Evolutionary conservation across 2,888 invertebrate genomes (phyloP).

Genomic region (Gasteruption jaculator): DNA sequence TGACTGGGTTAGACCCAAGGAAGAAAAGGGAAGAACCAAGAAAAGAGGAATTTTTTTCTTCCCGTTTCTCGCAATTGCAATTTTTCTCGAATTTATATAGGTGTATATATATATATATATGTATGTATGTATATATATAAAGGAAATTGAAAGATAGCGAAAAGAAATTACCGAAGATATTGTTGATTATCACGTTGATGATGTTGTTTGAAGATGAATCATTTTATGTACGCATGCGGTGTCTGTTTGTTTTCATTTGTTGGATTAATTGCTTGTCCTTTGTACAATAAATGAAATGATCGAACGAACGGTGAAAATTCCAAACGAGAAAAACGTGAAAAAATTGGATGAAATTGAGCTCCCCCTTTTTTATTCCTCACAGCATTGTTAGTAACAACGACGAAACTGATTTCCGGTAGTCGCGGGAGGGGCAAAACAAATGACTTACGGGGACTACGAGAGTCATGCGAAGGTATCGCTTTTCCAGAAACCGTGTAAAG

Average conservation of each 20-base stretch:
- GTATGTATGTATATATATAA: neutral
- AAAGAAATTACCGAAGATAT: too few species aligned
- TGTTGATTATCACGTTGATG: too few species aligned
- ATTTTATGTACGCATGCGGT: neutral
- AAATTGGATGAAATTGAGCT: slow-evolving; percentile 28
- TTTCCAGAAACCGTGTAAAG: too few species aligned
- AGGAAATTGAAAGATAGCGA: neutral
- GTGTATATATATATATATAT: neutral
- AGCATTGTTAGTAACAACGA: slow-evolving; percentile 32
- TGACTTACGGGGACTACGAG: too few species aligned
- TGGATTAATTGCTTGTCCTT: neutral
- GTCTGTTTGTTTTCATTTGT: neutral
- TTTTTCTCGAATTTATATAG: too few species aligned
- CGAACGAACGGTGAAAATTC: slow-evolving; percentile 26
- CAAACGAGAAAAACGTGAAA: slow-evolving; percentile 30
- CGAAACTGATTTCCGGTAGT: too few species aligned
- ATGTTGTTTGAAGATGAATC: too few species aligned
- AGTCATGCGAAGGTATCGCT: too few species aligned
- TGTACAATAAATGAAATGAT: neutral
- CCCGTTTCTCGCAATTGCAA: neutral
- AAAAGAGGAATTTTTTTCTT: neutral
- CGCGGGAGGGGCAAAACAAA: too few species aligned
- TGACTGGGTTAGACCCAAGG: too few species aligned
- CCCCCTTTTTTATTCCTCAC: too few species aligned
- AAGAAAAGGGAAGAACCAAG: neutral